Conservation (phyloP, 2,113 vertebrate genomes). For the Nothobranchius kuhntae region DNA sequence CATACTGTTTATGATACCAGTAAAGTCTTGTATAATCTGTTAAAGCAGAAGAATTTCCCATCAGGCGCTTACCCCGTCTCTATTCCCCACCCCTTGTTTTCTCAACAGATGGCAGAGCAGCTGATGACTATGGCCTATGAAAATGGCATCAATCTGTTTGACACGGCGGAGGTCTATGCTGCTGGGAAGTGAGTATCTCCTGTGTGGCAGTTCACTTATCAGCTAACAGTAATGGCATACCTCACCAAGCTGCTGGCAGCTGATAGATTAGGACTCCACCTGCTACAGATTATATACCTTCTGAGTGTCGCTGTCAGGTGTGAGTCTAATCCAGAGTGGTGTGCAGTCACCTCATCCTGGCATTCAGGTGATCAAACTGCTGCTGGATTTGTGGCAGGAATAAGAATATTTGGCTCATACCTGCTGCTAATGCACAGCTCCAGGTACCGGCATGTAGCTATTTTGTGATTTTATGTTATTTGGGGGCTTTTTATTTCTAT, state of each 20-base stretch:
- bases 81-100: conserved; percentile 35
- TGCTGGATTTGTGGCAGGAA: background rate
- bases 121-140: conserved; percentile 98
- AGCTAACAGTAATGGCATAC: conserved; percentile 4
- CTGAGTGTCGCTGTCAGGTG: conserved; percentile 1
- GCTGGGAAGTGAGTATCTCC: conserved; percentile 92
- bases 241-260: conserved; percentile 8
- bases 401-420: background rate
- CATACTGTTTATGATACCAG: background rate
- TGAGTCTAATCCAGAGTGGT: background rate
- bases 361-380: background rate
- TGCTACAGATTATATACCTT: conserved; percentile 3
- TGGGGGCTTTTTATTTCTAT: background rate
- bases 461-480: background rate
- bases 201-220: conserved; percentile 25
- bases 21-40: conserved; percentile 2
- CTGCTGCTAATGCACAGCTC: no score
- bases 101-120: conserved; percentile 95
- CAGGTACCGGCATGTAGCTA: no score
- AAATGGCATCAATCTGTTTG: conserved; percentile 99
- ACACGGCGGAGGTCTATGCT: conserved; percentile 97
- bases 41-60: conserved; percentile 15
- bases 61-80: conserved; percentile 2
- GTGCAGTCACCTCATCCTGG: background rate
- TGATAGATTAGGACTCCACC: conserved; percentile 16